phyloP scores from a whole-genome alignment of 23 tunicate species.

The Ciona savignyi region DNA sequence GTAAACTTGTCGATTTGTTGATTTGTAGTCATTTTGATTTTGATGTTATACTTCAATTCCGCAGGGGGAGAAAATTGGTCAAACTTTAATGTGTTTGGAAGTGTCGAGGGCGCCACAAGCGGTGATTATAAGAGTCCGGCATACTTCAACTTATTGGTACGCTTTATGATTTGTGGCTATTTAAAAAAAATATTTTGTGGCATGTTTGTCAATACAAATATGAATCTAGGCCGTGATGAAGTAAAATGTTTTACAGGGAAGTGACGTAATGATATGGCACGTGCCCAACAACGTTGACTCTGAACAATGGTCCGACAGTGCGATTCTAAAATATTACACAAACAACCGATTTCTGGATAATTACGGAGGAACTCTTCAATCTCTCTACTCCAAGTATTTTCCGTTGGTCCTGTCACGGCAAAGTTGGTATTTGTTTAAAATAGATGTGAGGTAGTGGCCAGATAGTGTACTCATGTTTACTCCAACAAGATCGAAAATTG shows the following conservation, averaged over 20 bases:
- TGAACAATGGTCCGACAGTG: slow-evolving; percentile 43
- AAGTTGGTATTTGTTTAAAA: too few relatives aligned
- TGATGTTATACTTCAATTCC: not conserved
- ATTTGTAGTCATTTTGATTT: not conserved
- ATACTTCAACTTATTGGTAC: slow-evolving; percentile 42
- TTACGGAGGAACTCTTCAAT: slow-evolving; percentile 72
- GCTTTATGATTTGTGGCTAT: not conserved
- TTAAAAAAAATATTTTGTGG: not conserved
- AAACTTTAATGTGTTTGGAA: slow-evolving; percentile 64
- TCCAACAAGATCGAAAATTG: too few relatives aligned
- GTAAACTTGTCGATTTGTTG: slow-evolving; percentile 12
- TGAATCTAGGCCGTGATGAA: not conserved
- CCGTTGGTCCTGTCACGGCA: slow-evolving; percentile 26
- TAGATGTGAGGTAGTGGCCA: too few relatives aligned
- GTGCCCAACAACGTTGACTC: slow-evolving; percentile 71
- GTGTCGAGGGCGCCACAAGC: slow-evolving; percentile 61
- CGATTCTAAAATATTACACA: slow-evolving; percentile 79
- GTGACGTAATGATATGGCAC: slow-evolving; percentile 93
- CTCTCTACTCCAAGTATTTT: slow-evolving; percentile 57
- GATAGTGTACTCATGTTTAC: too few relatives aligned
- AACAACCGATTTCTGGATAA: slow-evolving; percentile 50
- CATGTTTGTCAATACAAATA: not conserved
- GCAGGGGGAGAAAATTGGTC: slow-evolving; percentile 53
- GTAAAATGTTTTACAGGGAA: slow-evolving; percentile 28
- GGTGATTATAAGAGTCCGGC: slow-evolving; percentile 69